Percentiles rank a stretch among this genome's conserved stretches.
Evolutionary conservation across 2,888 invertebrate species (phyloP).

Genomic region (Limnephilus marmoratus): DNA sequence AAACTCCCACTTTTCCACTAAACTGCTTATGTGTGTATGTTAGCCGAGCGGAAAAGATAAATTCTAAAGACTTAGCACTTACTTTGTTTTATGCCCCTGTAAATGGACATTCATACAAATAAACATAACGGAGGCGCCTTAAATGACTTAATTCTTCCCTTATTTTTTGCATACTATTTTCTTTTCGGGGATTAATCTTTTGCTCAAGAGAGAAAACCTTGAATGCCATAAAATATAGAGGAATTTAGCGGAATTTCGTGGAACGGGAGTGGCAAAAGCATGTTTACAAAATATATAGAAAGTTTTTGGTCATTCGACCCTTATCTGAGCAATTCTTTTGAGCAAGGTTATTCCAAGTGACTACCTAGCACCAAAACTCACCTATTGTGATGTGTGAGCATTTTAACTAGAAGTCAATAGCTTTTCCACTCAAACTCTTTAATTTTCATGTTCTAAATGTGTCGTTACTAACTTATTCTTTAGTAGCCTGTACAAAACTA

Average conservation of each 20-base stretch:
- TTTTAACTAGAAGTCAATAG: no score
- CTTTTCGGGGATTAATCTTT: not conserved
- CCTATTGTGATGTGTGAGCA: no score
- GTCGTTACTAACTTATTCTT: not conserved
- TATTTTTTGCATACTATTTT: not conserved
- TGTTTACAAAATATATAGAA: not conserved
- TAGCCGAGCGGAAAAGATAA: not conserved
- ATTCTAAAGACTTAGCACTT: conserved; percentile 2
- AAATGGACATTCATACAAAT: conserved; percentile 2
- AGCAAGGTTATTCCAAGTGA: not conserved
- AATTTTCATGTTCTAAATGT: no score
- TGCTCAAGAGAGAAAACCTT: not conserved
- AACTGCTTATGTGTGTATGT: not conserved
- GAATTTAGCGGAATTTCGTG: not conserved
- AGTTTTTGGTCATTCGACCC: no score
- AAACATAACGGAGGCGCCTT: not conserved
- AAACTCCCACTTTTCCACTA: not conserved
- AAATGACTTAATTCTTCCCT: not conserved
- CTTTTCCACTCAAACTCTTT: no score
- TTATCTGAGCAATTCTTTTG: not conserved
- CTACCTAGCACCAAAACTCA: no score
- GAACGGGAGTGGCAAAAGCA: not conserved
- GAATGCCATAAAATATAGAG: not conserved
- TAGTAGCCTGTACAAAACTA: not conserved
- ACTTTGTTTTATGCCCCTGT: not conserved